Base-by-base conservation (phyloP, 2,888 invertebrate genomes). In the Drosophila dives region DNA sequence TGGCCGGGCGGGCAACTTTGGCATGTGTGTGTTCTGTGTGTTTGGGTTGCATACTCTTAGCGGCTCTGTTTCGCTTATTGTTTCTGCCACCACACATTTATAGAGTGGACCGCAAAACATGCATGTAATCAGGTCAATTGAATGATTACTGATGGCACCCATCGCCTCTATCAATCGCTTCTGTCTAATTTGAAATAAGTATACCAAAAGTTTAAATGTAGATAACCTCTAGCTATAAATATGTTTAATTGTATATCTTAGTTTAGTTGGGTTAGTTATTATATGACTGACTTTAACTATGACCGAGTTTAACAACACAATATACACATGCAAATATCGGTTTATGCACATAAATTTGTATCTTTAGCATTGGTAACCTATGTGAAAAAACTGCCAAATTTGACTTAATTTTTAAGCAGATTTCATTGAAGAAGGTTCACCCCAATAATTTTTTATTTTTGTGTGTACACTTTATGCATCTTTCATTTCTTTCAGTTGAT, bases 41-140 rank as follows among this genome's bases (percentile, higher is more conserved):
- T 58, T 45, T 75, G 72, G 67, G 61, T 67, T 70, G 76, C 80
- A 75, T 64, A 65, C 59, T 73, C 58, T 59, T 59, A 64, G 53
- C 65, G 73, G 55, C 81, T 70, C 64, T 77, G 77, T 72, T 81
- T 76, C 50, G 64, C 72, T 78, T 78, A 78, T 78, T 81, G 81
- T 73, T 86, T 73, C 72, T 80, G 66, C 68, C 77, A 80, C 76
- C 76, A 75, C 67, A 77, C 60, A 69, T 90, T 84, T 90, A 85
- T 84, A 84, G 84, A 84, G 84, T 84, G 84, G 84, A 84, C 84
- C 78, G 58, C 48, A 72, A 65, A 51, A 36, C 68, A 71, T 38
- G 32, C 66, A 48, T 51, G 62, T 88, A 90, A 90, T 90, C 90
- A 86, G 84, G 90, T 84, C 90, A 90, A 89, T 81, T 77, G 82